Base-by-base conservation (phyloP, 2,888 invertebrate genomes). In the Alsophila aescularia region DNA sequence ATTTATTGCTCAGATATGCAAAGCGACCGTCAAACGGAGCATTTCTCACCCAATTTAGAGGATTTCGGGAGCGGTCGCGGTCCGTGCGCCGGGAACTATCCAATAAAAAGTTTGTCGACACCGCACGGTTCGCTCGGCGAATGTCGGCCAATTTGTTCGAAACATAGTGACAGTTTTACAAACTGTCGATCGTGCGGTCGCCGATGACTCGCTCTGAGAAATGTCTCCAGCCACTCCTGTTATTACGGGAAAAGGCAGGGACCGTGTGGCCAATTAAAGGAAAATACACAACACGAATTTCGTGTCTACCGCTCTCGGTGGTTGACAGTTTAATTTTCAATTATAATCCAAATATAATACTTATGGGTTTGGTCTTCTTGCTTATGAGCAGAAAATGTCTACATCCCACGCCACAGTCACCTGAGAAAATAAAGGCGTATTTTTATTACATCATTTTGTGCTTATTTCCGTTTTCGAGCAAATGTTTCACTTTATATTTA, bases 221-320 rank as follows among this genome's bases (percentile, higher is more conserved):
- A 81, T 78, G 69, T 70, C 67, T 65, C 36, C 32, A 69, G 71
- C 69, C 71, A 67, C 48, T 67, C 60, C 47, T 44, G 50, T 59
- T 59, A 60, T 60, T 50, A 54, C 45, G 13, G 41, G 47, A 53
- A 56, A 16, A 34, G 48, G 59, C 52, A 70, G 74, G 70, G 79
- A 83, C 82, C 78, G 68, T 73, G 76, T 72, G 67, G 77, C 83
- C 85, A 87, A 88, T 87, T 87, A 87, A 79, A 80, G 72, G 72
- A 74, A 73, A 68, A 75, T 73, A 75, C 75, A 69, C 69, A 73
- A 83, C 83, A 87, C 81, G 83, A 82, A 79, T 70, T 81, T 77
- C 77, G 75, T 81, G 82, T 83, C 75, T 72, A 65, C 69, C 72
- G 69, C 69, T 75, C 71, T 72, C 68, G 69, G 67, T 66, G 69